A percentile compares a stretch with the other conserved stretches of the same genome.
phyloP scores from a whole-genome alignment of 2,888 invertebrate species.

The Pseudococcus viburni region DNA sequence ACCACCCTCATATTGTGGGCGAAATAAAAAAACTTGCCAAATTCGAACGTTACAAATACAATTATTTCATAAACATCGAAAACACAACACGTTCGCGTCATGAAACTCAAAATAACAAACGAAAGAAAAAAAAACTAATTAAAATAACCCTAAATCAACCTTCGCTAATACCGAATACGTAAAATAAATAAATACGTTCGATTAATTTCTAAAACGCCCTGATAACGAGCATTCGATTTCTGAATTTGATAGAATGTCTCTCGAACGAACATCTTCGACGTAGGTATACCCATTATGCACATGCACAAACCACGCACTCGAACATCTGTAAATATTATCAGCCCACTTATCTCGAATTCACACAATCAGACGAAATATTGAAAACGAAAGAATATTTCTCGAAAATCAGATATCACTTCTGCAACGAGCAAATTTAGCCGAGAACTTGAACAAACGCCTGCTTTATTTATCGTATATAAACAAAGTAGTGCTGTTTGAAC shows the following conservation, averaged over 20 bases:
- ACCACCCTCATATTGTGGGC: slow-evolving; percentile 6
- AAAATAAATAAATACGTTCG: background rate
- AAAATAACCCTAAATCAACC: slow-evolving; percentile 3
- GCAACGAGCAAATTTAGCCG: background rate
- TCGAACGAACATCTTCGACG: too few species aligned
- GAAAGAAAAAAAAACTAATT: slow-evolving; percentile 20
- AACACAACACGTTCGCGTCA: slow-evolving; percentile 14
- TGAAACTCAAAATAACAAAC: slow-evolving; percentile 1
- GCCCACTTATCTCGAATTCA: background rate
- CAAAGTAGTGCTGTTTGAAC: background rate
- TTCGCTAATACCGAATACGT: background rate
- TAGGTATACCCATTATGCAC: too few species aligned
- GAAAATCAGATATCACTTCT: background rate
- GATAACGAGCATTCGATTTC: background rate
- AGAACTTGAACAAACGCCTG: background rate
- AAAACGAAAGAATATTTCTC: background rate
- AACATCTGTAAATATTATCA: background rate
- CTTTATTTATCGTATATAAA: slow-evolving; percentile 23
- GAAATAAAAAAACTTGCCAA: slow-evolving; percentile 2
- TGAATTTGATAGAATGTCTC: background rate
- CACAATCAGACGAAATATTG: background rate
- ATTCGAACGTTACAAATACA: background rate
- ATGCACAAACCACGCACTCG: too few species aligned
- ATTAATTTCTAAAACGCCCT: background rate
- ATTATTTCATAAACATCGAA: slow-evolving; percentile 7